Conservation (phyloP, 1,140 invertebrate species). For the Drosophila bocqueti region DNA sequence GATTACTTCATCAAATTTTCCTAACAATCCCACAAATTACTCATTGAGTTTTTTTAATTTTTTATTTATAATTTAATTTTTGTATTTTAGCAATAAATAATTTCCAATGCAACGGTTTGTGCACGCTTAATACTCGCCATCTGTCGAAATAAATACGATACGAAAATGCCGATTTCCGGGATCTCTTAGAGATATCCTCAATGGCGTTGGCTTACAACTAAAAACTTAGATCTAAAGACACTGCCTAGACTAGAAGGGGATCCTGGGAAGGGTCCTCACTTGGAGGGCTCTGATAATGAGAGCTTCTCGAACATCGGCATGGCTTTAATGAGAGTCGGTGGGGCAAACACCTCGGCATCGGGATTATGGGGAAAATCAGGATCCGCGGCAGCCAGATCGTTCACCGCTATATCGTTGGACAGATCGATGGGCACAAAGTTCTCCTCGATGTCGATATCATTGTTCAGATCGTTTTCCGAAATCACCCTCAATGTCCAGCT, state of each 20-base stretch:
- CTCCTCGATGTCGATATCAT: slow-evolving; percentile 76
- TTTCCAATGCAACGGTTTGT: slow-evolving; percentile 12
- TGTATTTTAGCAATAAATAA: slow-evolving; percentile 45
- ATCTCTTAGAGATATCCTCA: slow-evolving; percentile 44
- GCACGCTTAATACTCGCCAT: slow-evolving; percentile 34
- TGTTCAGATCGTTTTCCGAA: slow-evolving; percentile 67
- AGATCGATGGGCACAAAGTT: slow-evolving; percentile 71
- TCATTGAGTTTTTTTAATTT: not conserved
- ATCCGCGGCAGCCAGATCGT: slow-evolving; percentile 68
- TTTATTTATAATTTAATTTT: slow-evolving; percentile 12
- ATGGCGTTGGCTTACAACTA: slow-evolving; percentile 34
- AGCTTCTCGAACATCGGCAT: slow-evolving; percentile 79
- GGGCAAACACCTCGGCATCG: slow-evolving; percentile 80
- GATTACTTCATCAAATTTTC: not conserved
- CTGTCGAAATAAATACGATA: slow-evolving; percentile 43
- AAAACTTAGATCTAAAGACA: slow-evolving; percentile 38
- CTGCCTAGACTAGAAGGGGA: slow-evolving; percentile 12
- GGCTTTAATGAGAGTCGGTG: slow-evolving; percentile 10
- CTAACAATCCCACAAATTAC: not conserved
- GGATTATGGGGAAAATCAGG: slow-evolving; percentile 73
- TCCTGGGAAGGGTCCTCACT: not conserved
- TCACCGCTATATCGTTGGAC: slow-evolving; percentile 84
- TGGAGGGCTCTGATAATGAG: slow-evolving; percentile 31
- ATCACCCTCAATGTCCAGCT: slow-evolving; percentile 66
- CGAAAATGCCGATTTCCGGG: slow-evolving; percentile 21